A percentile compares a stretch with the other conserved stretches of the same genome.
phyloP scores from a whole-genome alignment of 2,888 invertebrate genomes.

The Tridacna gigas region DNA sequence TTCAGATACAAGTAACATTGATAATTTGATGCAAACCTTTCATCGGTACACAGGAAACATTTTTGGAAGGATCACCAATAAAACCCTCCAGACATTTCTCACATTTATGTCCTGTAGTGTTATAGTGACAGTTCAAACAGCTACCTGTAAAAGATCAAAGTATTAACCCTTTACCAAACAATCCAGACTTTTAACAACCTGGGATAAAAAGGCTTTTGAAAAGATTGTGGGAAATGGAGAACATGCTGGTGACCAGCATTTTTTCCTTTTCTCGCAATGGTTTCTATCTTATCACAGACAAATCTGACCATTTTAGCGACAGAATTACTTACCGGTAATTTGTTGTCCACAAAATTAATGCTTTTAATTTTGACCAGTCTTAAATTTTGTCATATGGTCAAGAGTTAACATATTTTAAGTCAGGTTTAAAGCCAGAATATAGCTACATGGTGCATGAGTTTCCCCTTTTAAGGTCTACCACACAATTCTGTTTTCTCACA shows the following conservation, averaged over 20 bases:
- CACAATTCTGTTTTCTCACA: too few species aligned
- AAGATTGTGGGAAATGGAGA: not conserved
- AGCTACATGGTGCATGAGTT: too few species aligned
- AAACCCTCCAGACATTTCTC: slow-evolving; percentile 76
- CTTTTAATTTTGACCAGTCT: too few species aligned
- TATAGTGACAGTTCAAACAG: slow-evolving; percentile 69
- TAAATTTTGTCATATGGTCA: too few species aligned
- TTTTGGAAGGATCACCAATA: slow-evolving; percentile 69
- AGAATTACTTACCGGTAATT: too few species aligned
- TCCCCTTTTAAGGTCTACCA: too few species aligned
- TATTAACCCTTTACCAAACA: not conserved
- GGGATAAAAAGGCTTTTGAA: not conserved
- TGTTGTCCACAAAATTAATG: too few species aligned
- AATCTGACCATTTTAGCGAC: too few species aligned
- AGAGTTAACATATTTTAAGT: too few species aligned
- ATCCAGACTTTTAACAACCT: not conserved
- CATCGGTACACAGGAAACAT: slow-evolving; percentile 44
- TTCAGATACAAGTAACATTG: too few species aligned
- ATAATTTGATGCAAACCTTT: not conserved
- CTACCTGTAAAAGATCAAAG: slow-evolving; percentile 35
- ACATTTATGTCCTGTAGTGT: slow-evolving; percentile 79
- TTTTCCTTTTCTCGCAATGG: not conserved
- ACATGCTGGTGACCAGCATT: not conserved
- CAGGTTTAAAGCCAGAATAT: too few species aligned
- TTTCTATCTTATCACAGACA: not conserved